These are phyloP conservation scores for Heterotilapia buettikoferi DNA, from an alignment of 2,113 vertebrate species.

Conservation along the genomic window DNA sequence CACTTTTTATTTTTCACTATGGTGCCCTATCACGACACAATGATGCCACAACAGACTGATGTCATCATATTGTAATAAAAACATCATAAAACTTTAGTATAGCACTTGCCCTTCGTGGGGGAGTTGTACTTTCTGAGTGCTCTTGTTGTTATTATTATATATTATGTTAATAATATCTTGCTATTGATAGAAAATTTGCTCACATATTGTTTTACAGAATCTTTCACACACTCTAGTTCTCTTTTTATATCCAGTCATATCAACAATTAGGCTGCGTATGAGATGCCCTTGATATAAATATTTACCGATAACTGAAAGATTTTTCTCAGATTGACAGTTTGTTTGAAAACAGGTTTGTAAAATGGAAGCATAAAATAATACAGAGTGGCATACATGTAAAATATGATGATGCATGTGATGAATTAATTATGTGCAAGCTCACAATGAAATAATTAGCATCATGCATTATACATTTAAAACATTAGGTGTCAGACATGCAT, in stretches of 20 bases:
- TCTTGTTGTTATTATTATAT: not conserved
- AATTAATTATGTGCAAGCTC: not conserved
- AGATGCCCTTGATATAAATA: not conserved
- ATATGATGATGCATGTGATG: not conserved
- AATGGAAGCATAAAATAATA: not conserved
- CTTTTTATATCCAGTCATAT: not conserved
- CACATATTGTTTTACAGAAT: not conserved
- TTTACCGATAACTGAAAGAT: not conserved
- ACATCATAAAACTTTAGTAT: not conserved
- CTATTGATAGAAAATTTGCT: not conserved
- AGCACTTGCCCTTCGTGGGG: not conserved
- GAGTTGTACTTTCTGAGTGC: not conserved
- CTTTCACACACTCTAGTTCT: not conserved
- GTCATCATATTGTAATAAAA: not conserved
- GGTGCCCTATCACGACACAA: not conserved
- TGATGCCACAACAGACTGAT: accelerated
- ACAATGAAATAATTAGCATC: not conserved
- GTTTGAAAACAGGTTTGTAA: not conserved
- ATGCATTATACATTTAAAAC: not conserved
- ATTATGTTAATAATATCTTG: not conserved
- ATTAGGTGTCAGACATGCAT: not conserved
- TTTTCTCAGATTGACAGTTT: not conserved
- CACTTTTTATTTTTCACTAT: not conserved
- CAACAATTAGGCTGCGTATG: not conserved
- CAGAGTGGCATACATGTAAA: not conserved